Evolutionary conservation across 2,888 invertebrate genomes (phyloP).

Genomic region (Brachylomia viminalis): DNA sequence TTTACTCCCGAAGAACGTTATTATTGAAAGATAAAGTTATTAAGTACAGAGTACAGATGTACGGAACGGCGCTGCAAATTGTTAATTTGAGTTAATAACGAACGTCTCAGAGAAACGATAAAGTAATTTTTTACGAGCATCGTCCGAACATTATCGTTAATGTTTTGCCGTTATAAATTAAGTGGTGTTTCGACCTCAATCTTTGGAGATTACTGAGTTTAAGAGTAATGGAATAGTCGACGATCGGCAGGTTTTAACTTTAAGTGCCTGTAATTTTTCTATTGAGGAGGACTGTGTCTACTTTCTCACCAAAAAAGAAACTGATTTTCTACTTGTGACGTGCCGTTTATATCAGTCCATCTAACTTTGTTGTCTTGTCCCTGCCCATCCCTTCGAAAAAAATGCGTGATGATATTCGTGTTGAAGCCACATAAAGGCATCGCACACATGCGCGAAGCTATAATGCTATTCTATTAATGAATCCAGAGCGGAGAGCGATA

Average conservation of each 20-base stretch:
- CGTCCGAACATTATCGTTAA: slow-evolving; percentile 81
- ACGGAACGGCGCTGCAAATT: slow-evolving; percentile 82
- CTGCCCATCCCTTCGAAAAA: neutral
- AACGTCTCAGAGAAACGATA: slow-evolving; percentile 80
- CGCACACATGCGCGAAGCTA: neutral
- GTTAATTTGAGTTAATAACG: slow-evolving; percentile 87
- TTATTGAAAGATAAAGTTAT: slow-evolving; percentile 85
- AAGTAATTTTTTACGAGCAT: slow-evolving; percentile 84
- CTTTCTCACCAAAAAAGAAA: neutral
- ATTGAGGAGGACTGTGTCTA: slow-evolving; percentile 8
- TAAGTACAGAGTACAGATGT: slow-evolving; percentile 74
- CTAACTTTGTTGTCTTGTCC: neutral
- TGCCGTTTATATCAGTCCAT: neutral
- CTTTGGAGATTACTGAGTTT: slow-evolving; percentile 67
- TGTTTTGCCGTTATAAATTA: slow-evolving; percentile 85
- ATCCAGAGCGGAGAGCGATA: slow-evolving; percentile 26
- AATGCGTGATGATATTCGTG: slow-evolving; percentile 3
- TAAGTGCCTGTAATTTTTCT: slow-evolving; percentile 45
- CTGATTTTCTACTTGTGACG: neutral
- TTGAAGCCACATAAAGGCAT: neutral
- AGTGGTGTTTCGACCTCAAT: slow-evolving; percentile 76
- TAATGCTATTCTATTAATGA: slow-evolving; percentile 45
- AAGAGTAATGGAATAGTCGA: slow-evolving; percentile 62
- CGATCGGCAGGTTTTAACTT: slow-evolving; percentile 57
- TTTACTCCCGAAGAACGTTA: slow-evolving; percentile 70